Conservation (phyloP, 1,140 invertebrate genomes). For the Apis cerana region DNA sequence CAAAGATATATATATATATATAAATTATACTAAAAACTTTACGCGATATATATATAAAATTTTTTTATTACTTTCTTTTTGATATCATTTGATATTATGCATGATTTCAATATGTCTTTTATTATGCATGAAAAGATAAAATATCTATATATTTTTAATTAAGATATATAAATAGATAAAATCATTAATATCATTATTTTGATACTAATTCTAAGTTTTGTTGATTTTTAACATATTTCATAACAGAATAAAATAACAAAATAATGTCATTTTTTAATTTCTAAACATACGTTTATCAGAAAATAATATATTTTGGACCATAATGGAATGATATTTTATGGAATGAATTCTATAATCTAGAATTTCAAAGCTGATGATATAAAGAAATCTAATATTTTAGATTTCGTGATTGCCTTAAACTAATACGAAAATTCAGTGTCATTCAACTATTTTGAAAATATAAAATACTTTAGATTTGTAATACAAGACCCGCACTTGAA, state of each 20-base stretch:
- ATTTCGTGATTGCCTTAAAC: background rate
- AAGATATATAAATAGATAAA: background rate
- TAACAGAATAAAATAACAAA: background rate
- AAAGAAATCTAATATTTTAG: constrained; percentile 12
- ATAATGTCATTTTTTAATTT: background rate
- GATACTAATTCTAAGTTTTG: background rate
- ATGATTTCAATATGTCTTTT: background rate
- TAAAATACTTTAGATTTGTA: constrained; percentile 84
- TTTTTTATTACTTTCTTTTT: background rate
- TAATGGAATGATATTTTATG: constrained; percentile 37
- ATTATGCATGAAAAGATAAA: background rate
- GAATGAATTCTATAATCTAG: constrained; percentile 36
- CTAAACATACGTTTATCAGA: background rate
- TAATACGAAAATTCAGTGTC: background rate
- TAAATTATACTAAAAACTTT: too few relatives aligned
- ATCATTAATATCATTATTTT: background rate
- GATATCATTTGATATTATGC: background rate
- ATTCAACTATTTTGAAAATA: background rate
- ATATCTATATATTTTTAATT: background rate
- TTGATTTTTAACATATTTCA: background rate
- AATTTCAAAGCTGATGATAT: background rate
- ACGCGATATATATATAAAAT: background rate
- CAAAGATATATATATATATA: too few relatives aligned
- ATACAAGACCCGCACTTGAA: constrained; percentile 90
- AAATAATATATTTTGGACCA: background rate